A percentile compares a stretch with the other conserved stretches of the same genome.
phyloP scores from a whole-genome alignment of 2,797 vertebrate genomes.

The Clarias laeviceps region DNA sequence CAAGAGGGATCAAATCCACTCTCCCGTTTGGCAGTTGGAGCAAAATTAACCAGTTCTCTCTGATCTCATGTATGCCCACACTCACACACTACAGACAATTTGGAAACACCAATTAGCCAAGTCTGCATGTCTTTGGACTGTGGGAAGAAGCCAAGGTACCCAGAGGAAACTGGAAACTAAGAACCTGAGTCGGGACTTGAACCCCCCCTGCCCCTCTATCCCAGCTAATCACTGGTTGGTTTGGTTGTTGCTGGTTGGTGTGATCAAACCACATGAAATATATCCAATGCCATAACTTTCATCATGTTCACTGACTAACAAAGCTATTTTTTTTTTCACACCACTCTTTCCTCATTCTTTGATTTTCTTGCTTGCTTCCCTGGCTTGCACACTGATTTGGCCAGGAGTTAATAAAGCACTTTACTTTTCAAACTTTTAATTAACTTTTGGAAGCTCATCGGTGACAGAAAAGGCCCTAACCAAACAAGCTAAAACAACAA shows the following conservation, averaged over 20 bases:
- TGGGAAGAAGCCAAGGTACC: too few relatives aligned
- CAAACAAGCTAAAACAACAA: not conserved
- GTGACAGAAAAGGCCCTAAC: not conserved
- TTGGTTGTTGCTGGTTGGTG: too few relatives aligned
- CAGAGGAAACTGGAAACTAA: too few relatives aligned
- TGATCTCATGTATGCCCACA: not conserved
- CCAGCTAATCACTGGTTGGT: too few relatives aligned
- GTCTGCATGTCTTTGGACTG: too few relatives aligned
- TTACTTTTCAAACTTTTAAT: not conserved
- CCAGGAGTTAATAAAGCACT: not conserved
- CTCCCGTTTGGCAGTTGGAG: not conserved
- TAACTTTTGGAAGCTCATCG: not conserved
- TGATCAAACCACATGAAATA: not conserved
- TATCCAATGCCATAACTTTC: not conserved
- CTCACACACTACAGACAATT: too few relatives aligned
- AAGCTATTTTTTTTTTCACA: not conserved
- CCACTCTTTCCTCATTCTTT: too few relatives aligned
- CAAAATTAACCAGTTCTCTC: not conserved
- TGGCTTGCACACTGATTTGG: not conserved
- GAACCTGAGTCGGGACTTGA: too few relatives aligned
- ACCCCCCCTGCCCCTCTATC: too few relatives aligned
- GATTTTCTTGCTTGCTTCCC: not conserved
- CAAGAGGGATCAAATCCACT: not conserved
- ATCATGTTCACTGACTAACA: not conserved
- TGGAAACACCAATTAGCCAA: too few relatives aligned